Evolutionary conservation across 2,888 invertebrate genomes (phyloP), one percentile per base, ranked within the genome.

Genomic region (Villa cingulata): DNA sequence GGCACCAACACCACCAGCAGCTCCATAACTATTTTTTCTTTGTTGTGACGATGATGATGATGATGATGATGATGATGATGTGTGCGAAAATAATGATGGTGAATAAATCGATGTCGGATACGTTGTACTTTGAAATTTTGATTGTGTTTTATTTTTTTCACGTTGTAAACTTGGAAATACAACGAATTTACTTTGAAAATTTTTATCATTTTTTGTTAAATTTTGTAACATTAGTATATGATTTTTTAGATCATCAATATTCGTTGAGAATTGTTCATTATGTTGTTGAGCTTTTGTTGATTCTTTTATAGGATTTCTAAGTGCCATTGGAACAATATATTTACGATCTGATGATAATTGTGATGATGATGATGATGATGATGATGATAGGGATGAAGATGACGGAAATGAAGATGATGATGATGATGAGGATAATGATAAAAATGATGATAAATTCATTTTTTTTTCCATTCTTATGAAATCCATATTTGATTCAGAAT

Each of bases 181-280:
- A 15, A 69, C 69, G 52, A 69, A 69, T 53, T 69, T 69, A 4
- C 67, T 68, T 50, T 69, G 66, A 45, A 69, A 69, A 48, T 61
- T 65, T 45, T 61, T 65, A 51, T 69, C 66, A 34, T 63, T 65
- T 52, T 68, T 68, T 9, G 68, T 68, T 49, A 67, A 60, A 51
- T 68, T 68, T 49, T 69, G 69, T 44, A 69, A 52, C 52, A 67
- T 69, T 16, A 69, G 57, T 41, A 69, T 66, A 37, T 69, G 69
- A 48, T 66, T 66, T 47, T 68, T 69, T 2, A 69, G 53, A 53
- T 69, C 69, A 50, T 69, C 68, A 17, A 69, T 69, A 45, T 69
- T 67, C 2, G 66, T 63, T 32, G 64, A 61, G 40, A 59, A 61
- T 18, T 61, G 60, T 53, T 38, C 59, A 51, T 45, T 56, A 56